Percentiles rank a stretch among this genome's conserved stretches.
Conservation (phyloP, 2,888 invertebrate genomes). For the Sarcophaga rosellei region DNA sequence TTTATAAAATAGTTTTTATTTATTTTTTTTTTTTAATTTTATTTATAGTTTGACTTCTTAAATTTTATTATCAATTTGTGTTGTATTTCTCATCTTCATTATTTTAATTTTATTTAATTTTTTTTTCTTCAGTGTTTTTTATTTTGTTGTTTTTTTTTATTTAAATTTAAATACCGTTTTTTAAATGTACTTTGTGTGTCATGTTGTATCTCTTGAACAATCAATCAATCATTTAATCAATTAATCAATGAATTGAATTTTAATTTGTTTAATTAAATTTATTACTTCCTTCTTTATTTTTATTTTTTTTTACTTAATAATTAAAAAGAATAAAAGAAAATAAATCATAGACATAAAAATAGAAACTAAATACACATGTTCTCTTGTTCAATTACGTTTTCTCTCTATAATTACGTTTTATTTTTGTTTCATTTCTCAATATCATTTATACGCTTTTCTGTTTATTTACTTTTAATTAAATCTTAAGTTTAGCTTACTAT, state of each 20-base stretch:
- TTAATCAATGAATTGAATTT: slow-evolving; percentile 59
- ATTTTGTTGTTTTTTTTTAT: not conserved
- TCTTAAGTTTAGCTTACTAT: slow-evolving; percentile 53
- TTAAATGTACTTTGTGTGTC: slow-evolving; percentile 54
- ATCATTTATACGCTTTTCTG: slow-evolving; percentile 39
- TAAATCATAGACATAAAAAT: slow-evolving; percentile 53
- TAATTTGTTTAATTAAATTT: slow-evolving; percentile 32
- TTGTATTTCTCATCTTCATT: slow-evolving; percentile 66
- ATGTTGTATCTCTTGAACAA: too few relatives aligned
- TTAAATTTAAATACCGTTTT: slow-evolving; percentile 56
- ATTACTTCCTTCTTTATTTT: slow-evolving; percentile 1
- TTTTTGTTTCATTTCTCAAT: slow-evolving; percentile 34
- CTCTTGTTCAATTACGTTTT: not conserved
- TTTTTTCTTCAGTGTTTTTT: slow-evolving; percentile 40
- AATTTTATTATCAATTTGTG: slow-evolving; percentile 71
- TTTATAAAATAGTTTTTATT: slow-evolving; percentile 71
- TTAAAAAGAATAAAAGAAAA: slow-evolving; percentile 33
- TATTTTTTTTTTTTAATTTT: slow-evolving; percentile 63
- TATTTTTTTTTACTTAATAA: slow-evolving; percentile 9
- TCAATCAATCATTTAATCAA: slow-evolving; percentile 31
- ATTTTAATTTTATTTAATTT: slow-evolving; percentile 68
- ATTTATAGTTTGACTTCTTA: slow-evolving; percentile 72
- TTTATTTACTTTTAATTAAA: slow-evolving; percentile 46
- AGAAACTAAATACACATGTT: slow-evolving; percentile 63
- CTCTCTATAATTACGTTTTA: slow-evolving; percentile 6